Base-by-base conservation (phyloP, 2,888 invertebrate genomes). In the Noctuana brunneofusca region DNA sequence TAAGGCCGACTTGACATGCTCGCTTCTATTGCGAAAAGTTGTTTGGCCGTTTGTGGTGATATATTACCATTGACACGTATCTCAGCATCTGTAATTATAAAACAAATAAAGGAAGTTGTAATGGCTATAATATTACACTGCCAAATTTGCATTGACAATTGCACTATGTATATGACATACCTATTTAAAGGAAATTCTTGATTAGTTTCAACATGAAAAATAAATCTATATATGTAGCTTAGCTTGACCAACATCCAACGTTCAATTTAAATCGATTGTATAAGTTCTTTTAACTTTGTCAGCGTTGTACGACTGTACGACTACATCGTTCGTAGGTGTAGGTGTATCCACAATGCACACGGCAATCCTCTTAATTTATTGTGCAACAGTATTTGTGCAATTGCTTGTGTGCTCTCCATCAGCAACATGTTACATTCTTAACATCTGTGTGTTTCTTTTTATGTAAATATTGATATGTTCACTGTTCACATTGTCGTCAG, bases 231-330 rank as follows among this genome's bases (percentile, higher is more conserved):
- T n/a, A n/a, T n/a, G n/a, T n/a, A n/a, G n/a, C n/a, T n/a, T n/a
- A n/a, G n/a, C n/a, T n/a, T n/a, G n/a, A n/a, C n/a, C n/a, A 12
- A 35, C 35, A 35, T 48, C 20, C 71, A 68, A 71, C 69, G 71
- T 76, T 75, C 69, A 74, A 78, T 77, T 75, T 76, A 72, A 74
- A 76, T 71, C 68, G 71, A 73, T 71, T 76, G 73, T 74, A 77
- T n/a, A n/a, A n/a, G n/a, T 74, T 79, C 72, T 76, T 75, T 81
- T 84, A 78, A 83, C 82, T 84, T 86, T 84, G 81, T 71, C 72
- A 71, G 68, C 66, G 69, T 74, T 67, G 68, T n/a, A n/a, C n/a
- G n/a, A n/a, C n/a, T n/a, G n/a, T n/a, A 71, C 70, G 68, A 64
- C 65, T 68, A 66, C 72, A 69, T 70, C 67, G 71, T 71, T 71